A percentile compares a stretch with the other conserved stretches of the same genome.
Conservation (phyloP, 1,140 invertebrate species). For the Micrasema minimum region DNA sequence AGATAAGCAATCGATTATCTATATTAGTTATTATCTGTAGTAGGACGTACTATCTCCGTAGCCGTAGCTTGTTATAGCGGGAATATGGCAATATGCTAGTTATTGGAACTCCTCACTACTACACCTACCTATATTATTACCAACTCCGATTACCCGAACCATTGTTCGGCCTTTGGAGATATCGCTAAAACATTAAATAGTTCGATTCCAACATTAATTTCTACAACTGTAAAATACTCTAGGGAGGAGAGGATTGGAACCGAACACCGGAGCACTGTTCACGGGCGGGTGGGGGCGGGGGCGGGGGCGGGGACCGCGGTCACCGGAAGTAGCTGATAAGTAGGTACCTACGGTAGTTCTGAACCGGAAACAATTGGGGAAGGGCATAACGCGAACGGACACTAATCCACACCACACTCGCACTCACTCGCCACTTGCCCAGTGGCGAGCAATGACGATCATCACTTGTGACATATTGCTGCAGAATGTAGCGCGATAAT, state of each 20-base stretch:
- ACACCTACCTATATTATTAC: background rate
- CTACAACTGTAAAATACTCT: too few species aligned
- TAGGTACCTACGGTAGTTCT: constrained; percentile 22
- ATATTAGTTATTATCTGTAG: too few species aligned
- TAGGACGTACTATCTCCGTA: too few species aligned
- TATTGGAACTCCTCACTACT: too few species aligned
- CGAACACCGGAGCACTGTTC: too few species aligned
- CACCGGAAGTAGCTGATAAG: background rate
- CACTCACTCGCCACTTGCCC: background rate
- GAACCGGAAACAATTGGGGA: background rate
- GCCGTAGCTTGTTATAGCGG: too few species aligned
- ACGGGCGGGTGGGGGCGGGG: too few species aligned
- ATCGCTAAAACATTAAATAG: constrained; percentile 1
- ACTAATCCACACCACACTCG: constrained; percentile 7
- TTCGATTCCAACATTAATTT: constrained; percentile 1
- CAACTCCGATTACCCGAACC: background rate
- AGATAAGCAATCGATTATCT: constrained; percentile 13
- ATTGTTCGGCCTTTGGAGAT: background rate
- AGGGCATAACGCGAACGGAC: background rate
- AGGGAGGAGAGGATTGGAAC: too few species aligned
- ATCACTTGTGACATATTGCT: background rate
- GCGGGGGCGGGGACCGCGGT: too few species aligned
- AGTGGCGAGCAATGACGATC: background rate
- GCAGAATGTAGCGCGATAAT: background rate
- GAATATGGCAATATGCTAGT: background rate